Evolutionary conservation across 2,113 vertebrate genomes (phyloP), one percentile per base, ranked within the genome.

Genomic region (Pangasianodon gigas): DNA sequence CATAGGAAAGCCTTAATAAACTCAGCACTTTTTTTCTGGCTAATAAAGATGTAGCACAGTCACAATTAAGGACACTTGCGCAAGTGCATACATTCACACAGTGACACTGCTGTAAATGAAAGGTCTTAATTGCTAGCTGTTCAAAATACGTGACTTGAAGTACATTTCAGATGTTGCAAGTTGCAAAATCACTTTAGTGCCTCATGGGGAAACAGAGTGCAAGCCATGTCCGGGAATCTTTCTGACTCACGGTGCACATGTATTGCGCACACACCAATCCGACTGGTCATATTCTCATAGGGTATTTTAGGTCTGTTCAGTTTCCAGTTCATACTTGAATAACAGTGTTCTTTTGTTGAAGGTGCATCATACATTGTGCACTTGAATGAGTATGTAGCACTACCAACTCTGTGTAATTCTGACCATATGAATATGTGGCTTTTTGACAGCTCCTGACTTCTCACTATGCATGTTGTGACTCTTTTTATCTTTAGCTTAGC

Each of bases 121-220:
- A 26, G 46, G 26, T n/a, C 32, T 69, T 81, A 69, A 77, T 67
- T 54, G 56, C n/a, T 89, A 51, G 71, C 24, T 67, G 24, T 85
- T 80, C 21, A 19, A 74, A 62, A 44, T 79, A 69, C 19, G 3
- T 83, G 87, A 54, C 62, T 9, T 37, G 11, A 71, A 44, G 60
- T 83, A 54, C 7, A 26, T 71, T 87, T 58, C 52, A 82, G 29
- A 81, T 48, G n/a, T 84, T 29, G 7, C 1, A 24, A 48, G 82
- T 89, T 89, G 51, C 89, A 71, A 90, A 87, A 90, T 80, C 75
- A 24, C 52, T 89, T 89, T 80, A 79, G 56, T 79, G 88, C 83
- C 58, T 86, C 58, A 71, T 81, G 24, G 51, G 29, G 84, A 90
- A 86, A 69, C 62, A 86, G 46, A 71, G 21, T 41, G 32, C 83